Base-by-base conservation (phyloP, 2,113 vertebrate genomes). In the Petromus typicus region DNA sequence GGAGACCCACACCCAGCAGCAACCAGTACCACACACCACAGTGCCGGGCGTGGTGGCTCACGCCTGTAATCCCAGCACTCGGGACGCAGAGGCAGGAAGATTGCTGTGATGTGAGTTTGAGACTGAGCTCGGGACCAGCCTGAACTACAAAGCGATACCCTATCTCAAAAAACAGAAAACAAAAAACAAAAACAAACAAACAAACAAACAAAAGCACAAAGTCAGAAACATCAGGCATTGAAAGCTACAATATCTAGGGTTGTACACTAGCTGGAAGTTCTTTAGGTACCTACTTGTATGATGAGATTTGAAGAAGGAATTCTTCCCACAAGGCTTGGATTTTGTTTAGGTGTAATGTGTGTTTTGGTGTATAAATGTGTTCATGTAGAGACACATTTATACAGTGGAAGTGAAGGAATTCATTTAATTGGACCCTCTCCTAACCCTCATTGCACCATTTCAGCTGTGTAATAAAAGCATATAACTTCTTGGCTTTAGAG, bases 291-390 rank as follows among this genome's bases (percentile, higher is more conserved):
- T 89, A 81, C 18, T 32, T 63, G 76, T 8, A 69, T 89, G 51
- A 67, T 27, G 73, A 82, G 17, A 85, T 81, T 76, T 34, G 54
- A 78, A 85, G 22, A 20, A 85, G 20, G 2, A 56, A 9, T 75
- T 87, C 56, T 85, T 92, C 59, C 23, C 27, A 27, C 37, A 88
- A 75, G 40, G 2, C 61, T 51, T 32, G 23, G 66, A 63, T 16
- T 69, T 80, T 66, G 56, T 94, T 90, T 78, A 67, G 84, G 34
- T n/a, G n/a, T n/a, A n/a, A n/a, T n/a, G n/a, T n/a, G n/a, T n/a
- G n/a, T n/a, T n/a, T n/a, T n/a, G n/a, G n/a, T n/a, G n/a, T n/a
- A n/a, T n/a, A n/a, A n/a, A n/a, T n/a, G n/a, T n/a, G n/a, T n/a
- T 89, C 61, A 61, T 2, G 1, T 30, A 67, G 56, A 45, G n/a